phyloP scores from a whole-genome alignment of 1,140 invertebrate genomes.

The Asobara japonica region DNA sequence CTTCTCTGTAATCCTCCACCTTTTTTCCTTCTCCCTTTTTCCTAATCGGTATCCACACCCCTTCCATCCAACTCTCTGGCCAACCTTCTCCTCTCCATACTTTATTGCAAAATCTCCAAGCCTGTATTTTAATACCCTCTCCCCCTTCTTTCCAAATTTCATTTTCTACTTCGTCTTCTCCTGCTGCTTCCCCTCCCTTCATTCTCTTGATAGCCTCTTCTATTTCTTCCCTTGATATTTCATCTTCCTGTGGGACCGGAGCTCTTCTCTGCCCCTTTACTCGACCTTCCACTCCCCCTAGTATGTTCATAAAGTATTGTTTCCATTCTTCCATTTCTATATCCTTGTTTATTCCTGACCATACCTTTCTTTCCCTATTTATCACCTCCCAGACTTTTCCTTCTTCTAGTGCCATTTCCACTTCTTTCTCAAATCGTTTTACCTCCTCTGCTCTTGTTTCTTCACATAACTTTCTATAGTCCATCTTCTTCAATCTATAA shows the following conservation, averaged over 20 bases:
- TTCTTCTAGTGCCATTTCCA: too few relatives aligned
- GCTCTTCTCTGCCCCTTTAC: too few relatives aligned
- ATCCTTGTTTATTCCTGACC: too few relatives aligned
- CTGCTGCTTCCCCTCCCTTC: conserved; percentile 20
- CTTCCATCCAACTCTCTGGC: conserved; percentile 41
- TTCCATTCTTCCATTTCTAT: too few relatives aligned
- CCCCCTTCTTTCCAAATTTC: conserved; percentile 20
- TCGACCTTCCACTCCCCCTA: too few relatives aligned
- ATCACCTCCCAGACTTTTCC: too few relatives aligned
- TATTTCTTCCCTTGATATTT: too few relatives aligned
- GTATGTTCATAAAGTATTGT: too few relatives aligned
- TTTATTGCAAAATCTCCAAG: too few relatives aligned
- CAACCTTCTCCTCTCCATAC: conserved; percentile 36
- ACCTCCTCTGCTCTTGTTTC: not conserved
- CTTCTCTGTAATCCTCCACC: conserved; percentile 43
- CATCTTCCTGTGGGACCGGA: too few relatives aligned
- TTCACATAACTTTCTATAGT: not conserved
- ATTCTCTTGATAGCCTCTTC: conserved; percentile 15
- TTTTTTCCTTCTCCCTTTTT: conserved; percentile 45
- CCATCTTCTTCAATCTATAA: not conserved
- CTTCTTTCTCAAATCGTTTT: not conserved
- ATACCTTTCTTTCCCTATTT: too few relatives aligned
- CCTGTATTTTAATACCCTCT: not conserved
- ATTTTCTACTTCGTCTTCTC: conserved; percentile 14
- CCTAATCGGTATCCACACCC: conserved; percentile 37